Evolutionary conservation across 2,113 vertebrate genomes (phyloP).

Genomic region (Acanthisitta chloris): DNA sequence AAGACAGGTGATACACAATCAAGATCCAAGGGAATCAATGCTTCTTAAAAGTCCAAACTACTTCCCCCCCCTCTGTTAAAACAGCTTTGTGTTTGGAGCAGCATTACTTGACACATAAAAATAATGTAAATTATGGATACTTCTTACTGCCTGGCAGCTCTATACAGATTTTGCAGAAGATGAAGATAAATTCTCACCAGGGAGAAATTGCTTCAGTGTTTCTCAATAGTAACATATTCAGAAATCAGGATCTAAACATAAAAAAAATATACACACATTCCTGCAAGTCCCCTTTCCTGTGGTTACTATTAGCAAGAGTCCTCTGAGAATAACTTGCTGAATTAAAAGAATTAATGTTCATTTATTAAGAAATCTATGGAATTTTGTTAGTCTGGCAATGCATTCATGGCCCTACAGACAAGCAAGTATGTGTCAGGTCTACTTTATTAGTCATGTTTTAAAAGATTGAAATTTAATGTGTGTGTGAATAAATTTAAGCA

Average conservation of each 20-base stretch:
- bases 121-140: not conserved
- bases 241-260: not conserved
- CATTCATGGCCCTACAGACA: not conserved
- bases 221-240: not conserved
- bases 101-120: not conserved
- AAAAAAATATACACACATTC: not conserved
- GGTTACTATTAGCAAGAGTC: not conserved
- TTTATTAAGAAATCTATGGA: not conserved
- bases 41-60: not conserved
- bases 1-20: not conserved
- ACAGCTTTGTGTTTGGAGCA: not conserved
- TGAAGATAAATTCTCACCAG: not conserved
- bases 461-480: not conserved
- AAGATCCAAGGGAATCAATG: not conserved
- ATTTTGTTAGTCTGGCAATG: not conserved
- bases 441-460: not conserved
- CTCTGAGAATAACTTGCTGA: not conserved
- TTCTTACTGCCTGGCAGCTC: not conserved
- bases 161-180: slow-evolving; percentile 19
- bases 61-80: not conserved
- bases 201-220: not conserved
- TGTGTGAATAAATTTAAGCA: not conserved
- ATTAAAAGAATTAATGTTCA: not conserved
- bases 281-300: not conserved
- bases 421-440: not conserved